phyloP scores from a whole-genome alignment of 2,888 invertebrate genomes.

The Acronicta aceris region DNA sequence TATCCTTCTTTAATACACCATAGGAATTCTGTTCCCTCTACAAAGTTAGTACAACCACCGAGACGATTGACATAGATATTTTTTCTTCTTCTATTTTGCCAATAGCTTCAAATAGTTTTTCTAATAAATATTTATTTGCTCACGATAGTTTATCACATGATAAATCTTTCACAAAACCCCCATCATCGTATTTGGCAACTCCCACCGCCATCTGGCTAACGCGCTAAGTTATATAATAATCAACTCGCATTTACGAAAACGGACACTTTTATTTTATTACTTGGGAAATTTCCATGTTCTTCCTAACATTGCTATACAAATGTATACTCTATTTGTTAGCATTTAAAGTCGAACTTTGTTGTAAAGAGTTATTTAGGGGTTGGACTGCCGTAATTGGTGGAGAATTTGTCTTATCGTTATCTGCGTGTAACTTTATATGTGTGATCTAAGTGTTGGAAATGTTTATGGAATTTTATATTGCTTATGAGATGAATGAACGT shows the following conservation, averaged over 20 bases:
- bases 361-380: neutral
- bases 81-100: conserved; percentile 10
- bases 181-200: conserved; percentile 42
- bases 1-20: too few relatives aligned
- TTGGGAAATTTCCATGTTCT: conserved; percentile 22
- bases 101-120: conserved; percentile 19
- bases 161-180: conserved; percentile 40
- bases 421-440: conserved; percentile 10
- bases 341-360: neutral
- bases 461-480: neutral
- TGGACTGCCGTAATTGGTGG: conserved; percentile 5
- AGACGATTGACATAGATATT: neutral
- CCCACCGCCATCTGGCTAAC: conserved; percentile 27
- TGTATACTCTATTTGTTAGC: conserved; percentile 12
- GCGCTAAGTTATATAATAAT: conserved; percentile 38
- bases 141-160: conserved; percentile 34
- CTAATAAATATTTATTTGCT: conserved; percentile 35
- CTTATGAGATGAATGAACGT: too few relatives aligned
- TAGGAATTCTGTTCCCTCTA: too few relatives aligned
- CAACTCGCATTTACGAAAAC: conserved; percentile 34
- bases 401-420: conserved; percentile 19
- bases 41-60: too few relatives aligned
- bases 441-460: conserved; percentile 1
- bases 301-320: neutral
- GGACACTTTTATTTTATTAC: conserved; percentile 38